Conservation (phyloP, 2,888 invertebrate species). For the Phyllotreta cruciferae region DNA sequence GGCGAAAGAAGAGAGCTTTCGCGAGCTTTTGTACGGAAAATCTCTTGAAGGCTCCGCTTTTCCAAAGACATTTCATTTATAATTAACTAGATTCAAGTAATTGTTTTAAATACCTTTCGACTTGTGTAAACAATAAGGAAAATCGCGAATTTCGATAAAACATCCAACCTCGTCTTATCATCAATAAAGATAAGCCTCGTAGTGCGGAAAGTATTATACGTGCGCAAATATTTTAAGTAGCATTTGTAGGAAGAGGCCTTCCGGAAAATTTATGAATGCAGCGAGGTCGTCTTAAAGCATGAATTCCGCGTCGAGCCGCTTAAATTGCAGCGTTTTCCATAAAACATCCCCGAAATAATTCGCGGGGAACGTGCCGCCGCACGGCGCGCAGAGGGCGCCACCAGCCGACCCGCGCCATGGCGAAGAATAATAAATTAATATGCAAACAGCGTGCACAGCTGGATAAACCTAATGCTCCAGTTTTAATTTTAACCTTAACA, state of each 20-base stretch:
- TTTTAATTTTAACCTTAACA: slow-evolving; percentile 47
- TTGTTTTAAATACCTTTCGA: no score
- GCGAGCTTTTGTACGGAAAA: no score
- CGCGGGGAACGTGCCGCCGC: slow-evolving; percentile 21
- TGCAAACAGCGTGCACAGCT: slow-evolving; percentile 48
- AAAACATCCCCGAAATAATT: slow-evolving; percentile 31
- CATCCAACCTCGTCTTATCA: no score
- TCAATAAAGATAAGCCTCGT: no score
- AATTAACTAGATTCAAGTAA: no score
- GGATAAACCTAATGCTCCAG: slow-evolving; percentile 44
- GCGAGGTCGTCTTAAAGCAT: slow-evolving; percentile 4
- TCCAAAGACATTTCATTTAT: no score
- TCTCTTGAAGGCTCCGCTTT: no score
- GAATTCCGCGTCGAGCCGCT: slow-evolving; percentile 18
- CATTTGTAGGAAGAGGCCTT: slow-evolving; percentile 5
- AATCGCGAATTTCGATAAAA: no score
- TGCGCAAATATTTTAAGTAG: slow-evolving; percentile 4
- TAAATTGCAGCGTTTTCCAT: slow-evolving; percentile 27
- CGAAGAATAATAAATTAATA: slow-evolving; percentile 45
- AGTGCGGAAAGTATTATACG: background rate
- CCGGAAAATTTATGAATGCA: slow-evolving; percentile 24
- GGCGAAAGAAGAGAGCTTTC: no score
- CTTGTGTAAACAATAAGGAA: no score
- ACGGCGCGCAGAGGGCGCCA: slow-evolving; percentile 6
- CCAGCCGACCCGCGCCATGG: slow-evolving; percentile 40